Evolutionary conservation across 1,140 invertebrate genomes (phyloP).

Genomic region (Amphibalanus amphitrite): DNA sequence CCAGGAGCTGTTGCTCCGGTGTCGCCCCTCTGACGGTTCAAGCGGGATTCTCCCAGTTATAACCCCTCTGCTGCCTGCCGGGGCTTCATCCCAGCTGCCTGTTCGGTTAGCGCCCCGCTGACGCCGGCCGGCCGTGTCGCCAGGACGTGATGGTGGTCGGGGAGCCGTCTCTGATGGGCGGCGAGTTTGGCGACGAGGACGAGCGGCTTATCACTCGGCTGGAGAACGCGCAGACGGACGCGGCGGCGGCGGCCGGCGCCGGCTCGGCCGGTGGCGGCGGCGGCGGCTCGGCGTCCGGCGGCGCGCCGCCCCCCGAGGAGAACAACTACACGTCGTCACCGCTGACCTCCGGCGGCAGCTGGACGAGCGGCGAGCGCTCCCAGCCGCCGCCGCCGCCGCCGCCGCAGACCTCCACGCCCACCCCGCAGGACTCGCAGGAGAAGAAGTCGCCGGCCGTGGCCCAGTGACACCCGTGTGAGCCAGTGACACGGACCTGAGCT

Average conservation of each 20-base stretch:
- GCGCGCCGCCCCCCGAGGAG: slow-evolving; percentile 12
- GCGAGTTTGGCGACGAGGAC: slow-evolving; percentile 97
- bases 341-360: slow-evolving; percentile 7
- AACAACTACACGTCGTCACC: slow-evolving; percentile 14
- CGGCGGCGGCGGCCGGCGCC: too few relatives aligned
- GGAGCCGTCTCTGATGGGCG: slow-evolving; percentile 96
- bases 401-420: slow-evolving; percentile 10
- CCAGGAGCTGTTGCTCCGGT: too few relatives aligned
- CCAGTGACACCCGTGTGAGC: too few relatives aligned
- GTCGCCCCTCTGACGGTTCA: too few relatives aligned
- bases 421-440: slow-evolving; percentile 33
- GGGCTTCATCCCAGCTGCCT: too few relatives aligned
- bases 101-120: neutral
- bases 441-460: slow-evolving; percentile 63
- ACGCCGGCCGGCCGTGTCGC: neutral
- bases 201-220: slow-evolving; percentile 91
- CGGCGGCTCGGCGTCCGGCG: neutral
- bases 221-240: slow-evolving; percentile 96
- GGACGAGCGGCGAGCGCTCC: neutral
- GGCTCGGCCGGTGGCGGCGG: slow-evolving; percentile 13
- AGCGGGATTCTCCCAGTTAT: too few relatives aligned
- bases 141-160: slow-evolving; percentile 99
- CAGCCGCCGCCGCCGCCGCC: too few relatives aligned
- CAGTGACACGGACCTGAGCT: too few relatives aligned
- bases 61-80: too few relatives aligned